A percentile compares a stretch with the other conserved stretches of the same genome.
These are phyloP conservation scores for Sternotherus odoratus DNA, from an alignment of 2,797 vertebrate species.

Conservation along the genomic window DNA sequence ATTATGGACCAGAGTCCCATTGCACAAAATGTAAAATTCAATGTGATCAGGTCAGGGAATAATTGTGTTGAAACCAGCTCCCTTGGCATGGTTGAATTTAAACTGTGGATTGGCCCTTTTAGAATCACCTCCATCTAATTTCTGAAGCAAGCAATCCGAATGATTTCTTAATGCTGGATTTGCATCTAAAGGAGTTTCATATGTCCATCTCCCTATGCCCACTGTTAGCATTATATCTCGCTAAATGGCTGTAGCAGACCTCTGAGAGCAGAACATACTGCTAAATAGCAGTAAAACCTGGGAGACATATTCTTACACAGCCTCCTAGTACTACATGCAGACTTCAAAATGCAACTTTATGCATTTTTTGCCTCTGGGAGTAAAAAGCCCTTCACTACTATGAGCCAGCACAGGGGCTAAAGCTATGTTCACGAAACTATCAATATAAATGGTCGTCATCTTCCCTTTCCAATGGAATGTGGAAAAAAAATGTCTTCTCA, in stretches of 20 bases:
- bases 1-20: not conserved
- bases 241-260: not conserved
- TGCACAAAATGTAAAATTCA: not conserved
- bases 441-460: not conserved
- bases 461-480: not conserved
- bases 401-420: not conserved
- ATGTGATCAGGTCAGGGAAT: not conserved
- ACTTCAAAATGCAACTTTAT: not conserved
- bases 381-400: not conserved
- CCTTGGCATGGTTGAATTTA: not conserved
- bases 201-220: not conserved
- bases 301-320: not conserved
- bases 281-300: not conserved
- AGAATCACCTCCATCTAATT: not conserved
- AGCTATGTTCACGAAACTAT: not conserved
- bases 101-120: not conserved
- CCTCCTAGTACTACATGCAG: not conserved
- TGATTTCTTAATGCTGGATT: not conserved
- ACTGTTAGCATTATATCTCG: not conserved
- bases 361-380: not conserved
- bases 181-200: not conserved
- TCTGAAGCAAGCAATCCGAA: not conserved
- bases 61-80: not conserved
- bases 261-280: not conserved
- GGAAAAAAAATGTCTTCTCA: not conserved